Evolutionary conservation across 2,113 vertebrate genomes (phyloP).

Genomic region (Podarcis cretensis): DNA sequence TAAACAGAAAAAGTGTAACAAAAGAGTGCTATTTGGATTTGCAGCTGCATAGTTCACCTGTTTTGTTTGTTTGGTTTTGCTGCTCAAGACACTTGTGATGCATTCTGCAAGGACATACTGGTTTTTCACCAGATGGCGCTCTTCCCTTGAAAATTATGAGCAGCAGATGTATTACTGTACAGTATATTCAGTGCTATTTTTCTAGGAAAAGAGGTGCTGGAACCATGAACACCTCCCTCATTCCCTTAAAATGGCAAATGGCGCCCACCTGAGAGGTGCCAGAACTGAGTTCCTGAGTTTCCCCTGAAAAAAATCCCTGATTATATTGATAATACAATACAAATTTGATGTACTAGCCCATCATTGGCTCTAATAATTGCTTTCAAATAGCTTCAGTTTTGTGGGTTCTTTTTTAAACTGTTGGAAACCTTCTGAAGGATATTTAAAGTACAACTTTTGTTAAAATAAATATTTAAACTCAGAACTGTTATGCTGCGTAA

Average conservation of each 20-base stretch:
- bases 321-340: too few species aligned
- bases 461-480: slow-evolving; percentile 1
- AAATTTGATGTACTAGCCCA: background rate
- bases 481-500: background rate
- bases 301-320: too few species aligned
- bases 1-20: background rate
- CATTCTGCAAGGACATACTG: too few species aligned
- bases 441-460: background rate
- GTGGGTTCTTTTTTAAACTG: background rate
- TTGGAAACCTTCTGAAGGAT: background rate
- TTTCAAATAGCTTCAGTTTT: background rate
- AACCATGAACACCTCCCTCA: too few species aligned
- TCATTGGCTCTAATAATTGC: background rate
- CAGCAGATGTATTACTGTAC: too few species aligned
- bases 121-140: background rate
- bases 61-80: background rate
- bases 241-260: too few species aligned
- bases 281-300: too few species aligned
- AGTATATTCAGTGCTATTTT: background rate
- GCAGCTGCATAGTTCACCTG: background rate
- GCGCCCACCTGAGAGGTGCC: too few species aligned
- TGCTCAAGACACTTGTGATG: background rate
- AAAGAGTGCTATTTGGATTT: background rate
- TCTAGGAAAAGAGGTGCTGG: too few species aligned
- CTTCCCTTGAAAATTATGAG: background rate